Base-by-base conservation (phyloP, 2,888 invertebrate genomes). In the Myopa tessellatipennis region DNA sequence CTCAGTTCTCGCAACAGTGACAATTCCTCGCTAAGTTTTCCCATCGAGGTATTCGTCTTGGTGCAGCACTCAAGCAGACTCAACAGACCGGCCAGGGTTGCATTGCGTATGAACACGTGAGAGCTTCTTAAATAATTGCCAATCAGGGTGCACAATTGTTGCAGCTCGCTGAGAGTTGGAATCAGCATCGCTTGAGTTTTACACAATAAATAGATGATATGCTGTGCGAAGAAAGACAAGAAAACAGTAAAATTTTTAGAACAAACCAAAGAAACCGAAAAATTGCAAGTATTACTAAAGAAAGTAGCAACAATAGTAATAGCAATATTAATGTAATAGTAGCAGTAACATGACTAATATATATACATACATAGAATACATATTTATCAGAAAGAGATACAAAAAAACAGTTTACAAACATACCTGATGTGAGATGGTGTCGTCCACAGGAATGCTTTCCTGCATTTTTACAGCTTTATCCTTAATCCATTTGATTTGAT, bases 401-500 rank as follows among this genome's bases (percentile, higher is more conserved):
- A 26, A 55, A 55, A 55, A 55, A 55, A 14, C 16, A 16, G 1
- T 60, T 16, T 16, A 16, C 5, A 18, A 18, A 26, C 81, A 67
- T 81, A 88, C 89, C 84, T 94, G 94, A 89, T 93, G 92, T 40
- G 95, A 89, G 77, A 95, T 91, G 85, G 95, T 95, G 89, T 96
- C 95, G 86, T 96, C 95, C 76, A 90, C 89, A 18, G 93, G 91
- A 85, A 95, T 94, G 78, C 90, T 89, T 83, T 92, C 93, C 40
- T 93, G 91, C 68, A 93, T 86, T 81, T 93, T 93, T 81, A 94
- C 87, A 83, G 93, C 92, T 12, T 92, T 92, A 80, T 94, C 92
- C 83, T 95, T 90, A 92, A 96, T 94, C 94, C 95, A 95, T 83
- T 92, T 92, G 89, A 93, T 95, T 88, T 96, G 96, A 61, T 92